A percentile compares a stretch with the other conserved stretches of the same genome.
Evolutionary conservation across 1,140 invertebrate species (phyloP).

Genomic region (Drosophila virilis): DNA sequence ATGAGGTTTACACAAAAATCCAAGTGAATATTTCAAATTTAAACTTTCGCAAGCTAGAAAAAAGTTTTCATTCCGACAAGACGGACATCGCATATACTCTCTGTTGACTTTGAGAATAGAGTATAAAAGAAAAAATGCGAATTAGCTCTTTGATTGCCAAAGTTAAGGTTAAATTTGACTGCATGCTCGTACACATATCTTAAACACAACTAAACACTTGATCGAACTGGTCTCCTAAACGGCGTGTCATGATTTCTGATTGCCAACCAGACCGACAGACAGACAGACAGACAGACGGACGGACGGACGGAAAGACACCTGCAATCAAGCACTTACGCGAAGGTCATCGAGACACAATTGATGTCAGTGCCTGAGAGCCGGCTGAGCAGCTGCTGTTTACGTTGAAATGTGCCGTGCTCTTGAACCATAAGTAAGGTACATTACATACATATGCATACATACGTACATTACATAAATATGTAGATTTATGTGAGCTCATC

Average conservation of each 20-base stretch:
- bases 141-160: conserved; percentile 3
- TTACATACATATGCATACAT: neutral
- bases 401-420: conserved; percentile 54
- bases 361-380: conserved; percentile 50
- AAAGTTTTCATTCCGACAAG: too few relatives aligned
- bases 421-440: conserved; percentile 45
- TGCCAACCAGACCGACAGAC: conserved; percentile 17
- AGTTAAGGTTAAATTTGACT: conserved; percentile 4
- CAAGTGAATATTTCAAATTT: too few relatives aligned
- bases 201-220: conserved; percentile 13
- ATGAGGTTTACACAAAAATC: too few relatives aligned
- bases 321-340: conserved; percentile 50
- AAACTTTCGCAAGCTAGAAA: too few relatives aligned
- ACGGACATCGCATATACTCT: too few relatives aligned
- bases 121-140: neutral
- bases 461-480: conserved; percentile 32
- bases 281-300: neutral
- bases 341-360: conserved; percentile 59
- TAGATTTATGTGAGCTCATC: conserved; percentile 31
- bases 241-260: conserved; percentile 45
- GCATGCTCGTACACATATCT: neutral
- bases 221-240: conserved; percentile 31
- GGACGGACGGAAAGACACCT: conserved; percentile 21
- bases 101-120: too few relatives aligned
- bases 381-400: conserved; percentile 48